These are phyloP conservation scores for Macrophya alboannulata DNA, from an alignment of 2,888 invertebrate genomes.

Conservation along the genomic window DNA sequence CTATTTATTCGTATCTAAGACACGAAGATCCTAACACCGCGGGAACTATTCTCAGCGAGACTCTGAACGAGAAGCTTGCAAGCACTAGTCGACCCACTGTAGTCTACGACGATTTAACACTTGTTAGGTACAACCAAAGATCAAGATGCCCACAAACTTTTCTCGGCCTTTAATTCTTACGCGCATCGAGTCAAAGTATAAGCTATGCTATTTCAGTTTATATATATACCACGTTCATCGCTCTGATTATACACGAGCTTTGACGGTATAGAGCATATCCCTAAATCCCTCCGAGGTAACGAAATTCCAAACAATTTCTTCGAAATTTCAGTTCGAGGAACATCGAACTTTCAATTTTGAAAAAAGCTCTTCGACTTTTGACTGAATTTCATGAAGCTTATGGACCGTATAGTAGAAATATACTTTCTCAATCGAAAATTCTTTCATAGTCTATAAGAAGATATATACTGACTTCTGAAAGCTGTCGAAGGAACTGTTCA, in stretches of 20 bases:
- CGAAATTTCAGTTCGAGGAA: neutral
- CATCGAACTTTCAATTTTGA: neutral
- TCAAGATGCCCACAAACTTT: neutral
- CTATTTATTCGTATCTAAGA: conserved; percentile 43
- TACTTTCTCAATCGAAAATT: too few species aligned
- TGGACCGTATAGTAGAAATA: too few species aligned
- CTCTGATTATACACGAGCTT: neutral
- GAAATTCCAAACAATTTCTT: neutral
- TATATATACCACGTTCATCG: neutral
- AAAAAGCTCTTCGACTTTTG: too few species aligned
- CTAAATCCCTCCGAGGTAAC: neutral
- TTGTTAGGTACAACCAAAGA: conserved; percentile 44
- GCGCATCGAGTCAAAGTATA: neutral
- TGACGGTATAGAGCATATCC: neutral
- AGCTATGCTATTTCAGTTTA: neutral
- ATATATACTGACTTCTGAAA: neutral
- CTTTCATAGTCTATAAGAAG: too few species aligned
- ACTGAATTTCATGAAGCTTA: too few species aligned
- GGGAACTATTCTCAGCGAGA: conserved; percentile 52
- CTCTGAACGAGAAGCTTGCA: conserved; percentile 3
- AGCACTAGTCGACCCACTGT: neutral
- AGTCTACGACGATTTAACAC: conserved; percentile 30
- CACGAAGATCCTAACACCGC: neutral
- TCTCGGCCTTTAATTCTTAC: neutral
- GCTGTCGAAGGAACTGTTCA: neutral